Evolutionary conservation across 2,888 invertebrate species (phyloP).

Genomic region (Stenodera caucasica): DNA sequence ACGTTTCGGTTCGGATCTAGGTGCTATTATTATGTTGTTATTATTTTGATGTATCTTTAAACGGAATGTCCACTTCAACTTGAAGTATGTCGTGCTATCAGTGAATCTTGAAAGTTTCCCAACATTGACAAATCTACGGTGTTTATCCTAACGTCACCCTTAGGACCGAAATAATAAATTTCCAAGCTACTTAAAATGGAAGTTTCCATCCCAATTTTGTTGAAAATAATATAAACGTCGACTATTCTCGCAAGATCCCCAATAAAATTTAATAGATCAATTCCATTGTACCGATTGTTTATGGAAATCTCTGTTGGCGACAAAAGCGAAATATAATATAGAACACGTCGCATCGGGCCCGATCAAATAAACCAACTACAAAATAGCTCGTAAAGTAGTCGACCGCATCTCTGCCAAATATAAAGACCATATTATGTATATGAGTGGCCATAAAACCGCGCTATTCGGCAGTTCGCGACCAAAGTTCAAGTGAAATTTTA

Average conservation of each 20-base stretch:
- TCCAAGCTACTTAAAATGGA: background rate
- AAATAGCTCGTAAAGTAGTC: conserved; percentile 41
- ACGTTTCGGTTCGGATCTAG: background rate
- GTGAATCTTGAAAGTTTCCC: background rate
- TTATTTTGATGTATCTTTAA: background rate
- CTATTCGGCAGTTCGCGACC: conserved; percentile 28
- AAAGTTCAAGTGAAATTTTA: conserved; percentile 48
- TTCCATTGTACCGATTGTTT: conserved; percentile 12
- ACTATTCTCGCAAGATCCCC: background rate
- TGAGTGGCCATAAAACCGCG: conserved; percentile 41
- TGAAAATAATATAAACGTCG: background rate
- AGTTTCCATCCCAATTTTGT: background rate
- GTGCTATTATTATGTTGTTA: background rate
- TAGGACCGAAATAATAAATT: conserved; percentile 6
- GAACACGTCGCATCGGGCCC: background rate
- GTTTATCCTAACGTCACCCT: conserved; percentile 3
- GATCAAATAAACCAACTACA: conserved; percentile 39
- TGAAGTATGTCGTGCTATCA: background rate
- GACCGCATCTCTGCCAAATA: conserved; percentile 36
- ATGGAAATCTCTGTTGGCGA: conserved; percentile 8
- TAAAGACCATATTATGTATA: conserved; percentile 48
- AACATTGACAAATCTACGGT: conserved; percentile 1
- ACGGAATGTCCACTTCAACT: too few relatives aligned
- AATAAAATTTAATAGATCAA: conserved; percentile 11
- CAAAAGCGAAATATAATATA: background rate